Evolutionary conservation across 2,797 vertebrate species (phyloP).

Genomic region (Mycteria americana): DNA sequence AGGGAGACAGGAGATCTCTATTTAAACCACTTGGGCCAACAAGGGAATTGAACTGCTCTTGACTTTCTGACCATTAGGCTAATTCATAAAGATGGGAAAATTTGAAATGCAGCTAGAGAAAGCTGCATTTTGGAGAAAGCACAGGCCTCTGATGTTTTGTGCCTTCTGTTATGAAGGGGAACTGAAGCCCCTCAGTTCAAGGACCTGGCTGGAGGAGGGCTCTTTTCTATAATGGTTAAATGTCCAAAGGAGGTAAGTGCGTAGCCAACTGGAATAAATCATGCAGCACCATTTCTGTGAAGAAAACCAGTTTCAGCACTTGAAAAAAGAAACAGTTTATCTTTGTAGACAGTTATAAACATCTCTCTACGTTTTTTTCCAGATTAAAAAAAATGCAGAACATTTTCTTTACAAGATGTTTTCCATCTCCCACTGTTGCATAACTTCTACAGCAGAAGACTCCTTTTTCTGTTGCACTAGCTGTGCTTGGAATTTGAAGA

Average conservation of each 20-base stretch:
- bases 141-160: neutral
- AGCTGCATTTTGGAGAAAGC: neutral
- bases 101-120: neutral
- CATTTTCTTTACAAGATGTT: neutral
- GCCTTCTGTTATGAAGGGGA: neutral
- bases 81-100: neutral
- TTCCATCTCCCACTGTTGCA: neutral
- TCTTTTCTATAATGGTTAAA: neutral
- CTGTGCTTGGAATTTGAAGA: neutral
- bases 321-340: neutral
- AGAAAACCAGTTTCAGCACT: neutral
- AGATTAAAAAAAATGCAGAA: neutral
- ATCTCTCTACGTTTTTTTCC: neutral
- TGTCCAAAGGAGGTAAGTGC: rapidly evolving
- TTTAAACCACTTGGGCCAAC: neutral
- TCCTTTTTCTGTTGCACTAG: neutral
- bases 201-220: neutral
- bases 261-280: neutral
- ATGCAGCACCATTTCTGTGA: neutral
- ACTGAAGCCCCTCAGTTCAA: neutral
- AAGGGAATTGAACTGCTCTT: neutral
- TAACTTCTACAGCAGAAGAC: neutral
- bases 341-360: neutral
- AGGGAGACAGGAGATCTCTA: neutral
- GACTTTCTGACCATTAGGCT: neutral